Percentiles rank a stretch among this genome's conserved stretches.
Conservation (phyloP, 2,113 vertebrate species). For the Aldabrachelys gigantea region DNA sequence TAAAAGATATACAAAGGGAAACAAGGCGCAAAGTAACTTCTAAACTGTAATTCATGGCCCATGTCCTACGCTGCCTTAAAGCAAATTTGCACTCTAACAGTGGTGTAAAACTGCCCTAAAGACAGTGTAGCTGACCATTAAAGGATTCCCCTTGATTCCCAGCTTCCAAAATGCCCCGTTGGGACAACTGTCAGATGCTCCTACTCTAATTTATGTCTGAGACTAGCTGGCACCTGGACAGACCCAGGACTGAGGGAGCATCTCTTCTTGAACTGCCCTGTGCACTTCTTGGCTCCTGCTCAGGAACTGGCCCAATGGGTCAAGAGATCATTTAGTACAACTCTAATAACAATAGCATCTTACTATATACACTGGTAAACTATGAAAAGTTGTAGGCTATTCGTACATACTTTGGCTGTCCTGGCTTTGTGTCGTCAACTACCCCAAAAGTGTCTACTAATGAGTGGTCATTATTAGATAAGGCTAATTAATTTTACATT, state of each 20-base stretch:
- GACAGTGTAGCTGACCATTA: background rate
- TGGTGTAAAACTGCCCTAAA: slow-evolving; percentile 10
- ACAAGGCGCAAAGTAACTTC: background rate
- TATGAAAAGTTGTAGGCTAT: background rate
- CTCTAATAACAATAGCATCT: background rate
- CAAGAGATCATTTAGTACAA: background rate
- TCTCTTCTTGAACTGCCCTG: slow-evolving; percentile 2
- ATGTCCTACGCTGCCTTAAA: background rate
- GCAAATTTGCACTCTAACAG: slow-evolving; percentile 14
- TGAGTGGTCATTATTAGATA: background rate
- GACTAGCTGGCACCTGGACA: background rate
- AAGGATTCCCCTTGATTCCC: slow-evolving; percentile 18
- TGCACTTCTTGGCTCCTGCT: background rate
- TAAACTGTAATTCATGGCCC: background rate
- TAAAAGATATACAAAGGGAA: background rate
- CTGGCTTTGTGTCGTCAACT: background rate
- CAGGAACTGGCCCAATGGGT: background rate
- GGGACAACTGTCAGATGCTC: background rate
- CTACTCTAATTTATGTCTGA: background rate
- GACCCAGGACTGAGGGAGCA: background rate
- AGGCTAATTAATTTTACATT: background rate
- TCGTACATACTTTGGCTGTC: background rate
- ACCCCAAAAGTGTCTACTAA: background rate
- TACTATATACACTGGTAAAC: background rate
- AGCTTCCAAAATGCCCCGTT: slow-evolving; percentile 33